Conservation (phyloP, 1,140 invertebrate genomes). For the Pinna nobilis region DNA sequence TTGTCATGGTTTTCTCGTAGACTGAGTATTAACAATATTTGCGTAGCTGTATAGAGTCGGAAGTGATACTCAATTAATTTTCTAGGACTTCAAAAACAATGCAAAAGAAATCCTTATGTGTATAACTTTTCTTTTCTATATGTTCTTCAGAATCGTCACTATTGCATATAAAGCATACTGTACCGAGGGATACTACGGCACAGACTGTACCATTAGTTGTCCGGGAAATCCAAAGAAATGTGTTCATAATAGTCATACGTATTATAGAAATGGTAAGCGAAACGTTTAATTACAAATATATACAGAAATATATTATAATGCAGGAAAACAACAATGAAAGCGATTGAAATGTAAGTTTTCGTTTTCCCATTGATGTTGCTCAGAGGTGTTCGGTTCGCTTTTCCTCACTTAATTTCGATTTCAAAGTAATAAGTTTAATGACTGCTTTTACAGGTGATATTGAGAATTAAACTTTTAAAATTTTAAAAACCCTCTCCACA, state of each 20-base stretch:
- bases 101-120: no score
- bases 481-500: neutral
- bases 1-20: no score
- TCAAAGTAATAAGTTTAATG: neutral
- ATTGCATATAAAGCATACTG: slow-evolving; percentile 18
- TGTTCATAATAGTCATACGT: neutral
- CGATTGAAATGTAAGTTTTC: neutral
- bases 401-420: neutral
- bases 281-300: neutral
- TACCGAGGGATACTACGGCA: slow-evolving; percentile 21
- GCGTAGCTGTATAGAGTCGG: no score
- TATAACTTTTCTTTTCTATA: no score
- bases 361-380: neutral
- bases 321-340: neutral
- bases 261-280: slow-evolving; percentile 12
- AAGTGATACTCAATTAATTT: no score
- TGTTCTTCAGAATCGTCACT: no score
- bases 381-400: neutral
- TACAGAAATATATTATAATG: neutral
- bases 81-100: no score
- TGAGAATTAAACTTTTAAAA: neutral
- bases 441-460: neutral
- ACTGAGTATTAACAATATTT: no score
- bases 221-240: slow-evolving; percentile 18
- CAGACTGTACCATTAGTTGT: slow-evolving; percentile 3